phyloP scores from a whole-genome alignment of 2,113 vertebrate genomes.

The Holacanthus passer region DNA sequence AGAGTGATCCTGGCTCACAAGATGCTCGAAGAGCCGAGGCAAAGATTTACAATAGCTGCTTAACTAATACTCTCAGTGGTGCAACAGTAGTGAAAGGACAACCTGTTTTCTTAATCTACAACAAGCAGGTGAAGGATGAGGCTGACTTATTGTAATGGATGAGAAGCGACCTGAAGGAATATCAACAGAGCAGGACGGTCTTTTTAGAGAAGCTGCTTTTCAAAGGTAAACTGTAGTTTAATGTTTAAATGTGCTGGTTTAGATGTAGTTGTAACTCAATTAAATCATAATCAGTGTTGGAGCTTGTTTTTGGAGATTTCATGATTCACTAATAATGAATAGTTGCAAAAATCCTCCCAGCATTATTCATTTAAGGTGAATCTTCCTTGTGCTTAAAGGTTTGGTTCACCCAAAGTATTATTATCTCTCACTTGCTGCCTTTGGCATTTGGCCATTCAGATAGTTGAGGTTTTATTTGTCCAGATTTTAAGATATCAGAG shows the following conservation, averaged over 20 bases:
- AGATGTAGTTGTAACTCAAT: neutral
- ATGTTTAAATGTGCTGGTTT: neutral
- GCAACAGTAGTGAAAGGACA: constrained; percentile 2
- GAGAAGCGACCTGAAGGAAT: neutral
- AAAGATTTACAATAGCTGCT: constrained; percentile 22
- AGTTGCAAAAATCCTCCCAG: neutral
- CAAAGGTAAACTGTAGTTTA: constrained; percentile 7
- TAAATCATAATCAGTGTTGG: neutral
- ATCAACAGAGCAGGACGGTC: neutral
- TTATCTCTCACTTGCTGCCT: neutral
- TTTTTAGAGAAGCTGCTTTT: constrained; percentile 6
- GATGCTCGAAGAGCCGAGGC: neutral
- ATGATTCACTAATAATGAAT: neutral
- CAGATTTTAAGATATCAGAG: neutral
- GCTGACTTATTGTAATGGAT: neutral
- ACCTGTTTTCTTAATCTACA: neutral
- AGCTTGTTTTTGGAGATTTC: neutral
- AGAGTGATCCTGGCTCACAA: constrained; percentile 35
- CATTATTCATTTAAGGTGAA: neutral
- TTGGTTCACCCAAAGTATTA: neutral
- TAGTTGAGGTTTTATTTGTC: neutral
- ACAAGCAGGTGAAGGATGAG: neutral
- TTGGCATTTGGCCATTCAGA: neutral
- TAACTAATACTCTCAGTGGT: neutral
- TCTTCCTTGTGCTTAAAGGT: neutral